Percentiles rank a stretch among this genome's conserved stretches.
Conservation (phyloP, 53 echinoderm and acorn worm genomes). For the Zoroaster sp. region DNA sequence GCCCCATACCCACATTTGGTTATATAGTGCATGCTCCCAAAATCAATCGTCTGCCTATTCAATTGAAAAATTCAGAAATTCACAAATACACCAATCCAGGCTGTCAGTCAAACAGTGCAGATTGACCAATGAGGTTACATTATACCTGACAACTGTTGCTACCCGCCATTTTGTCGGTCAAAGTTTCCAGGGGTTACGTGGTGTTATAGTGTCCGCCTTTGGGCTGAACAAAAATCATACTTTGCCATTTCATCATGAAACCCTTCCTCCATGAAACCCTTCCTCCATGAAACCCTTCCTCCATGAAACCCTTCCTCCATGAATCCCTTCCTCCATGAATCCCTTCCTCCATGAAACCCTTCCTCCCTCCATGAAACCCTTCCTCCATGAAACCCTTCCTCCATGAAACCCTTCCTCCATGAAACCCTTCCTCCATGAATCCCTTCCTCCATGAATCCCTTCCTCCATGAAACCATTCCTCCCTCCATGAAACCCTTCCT, state of each 20-base stretch:
- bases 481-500: neutral
- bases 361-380: neutral
- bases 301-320: neutral
- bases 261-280: neutral
- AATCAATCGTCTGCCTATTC: too few relatives aligned
- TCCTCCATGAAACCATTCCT: neutral
- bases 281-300: neutral
- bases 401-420: neutral
- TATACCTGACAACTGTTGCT: too few relatives aligned
- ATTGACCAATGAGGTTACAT: too few relatives aligned
- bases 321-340: neutral
- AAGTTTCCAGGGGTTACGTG: too few relatives aligned
- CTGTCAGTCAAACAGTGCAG: too few relatives aligned
- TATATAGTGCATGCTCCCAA: too few relatives aligned
- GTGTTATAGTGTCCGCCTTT: too few relatives aligned
- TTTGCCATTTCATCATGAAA: too few relatives aligned
- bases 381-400: neutral
- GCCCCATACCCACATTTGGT: too few relatives aligned
- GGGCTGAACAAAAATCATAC: neutral
- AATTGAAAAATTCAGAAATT: too few relatives aligned
- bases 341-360: neutral
- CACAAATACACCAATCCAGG: too few relatives aligned
- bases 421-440: neutral
- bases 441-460: neutral
- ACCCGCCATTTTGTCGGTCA: too few relatives aligned